Conservation (phyloP, 2,797 vertebrate species). For the Pelodytes ibericus region DNA sequence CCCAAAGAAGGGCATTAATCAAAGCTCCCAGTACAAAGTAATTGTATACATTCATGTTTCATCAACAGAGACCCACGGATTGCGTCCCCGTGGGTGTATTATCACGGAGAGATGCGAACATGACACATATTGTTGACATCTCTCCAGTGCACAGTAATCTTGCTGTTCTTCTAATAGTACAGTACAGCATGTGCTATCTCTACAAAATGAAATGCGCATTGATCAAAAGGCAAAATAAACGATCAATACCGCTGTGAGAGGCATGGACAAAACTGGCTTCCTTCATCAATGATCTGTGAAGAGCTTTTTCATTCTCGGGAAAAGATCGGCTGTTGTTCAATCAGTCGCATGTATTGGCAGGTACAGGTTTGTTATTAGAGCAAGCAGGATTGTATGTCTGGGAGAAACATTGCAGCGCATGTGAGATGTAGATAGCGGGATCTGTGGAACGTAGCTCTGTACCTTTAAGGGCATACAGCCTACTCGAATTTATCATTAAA, state of each 20-base stretch:
- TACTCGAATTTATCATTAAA: too few species aligned
- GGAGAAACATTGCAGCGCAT: not conserved
- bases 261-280: not conserved
- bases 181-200: conserved; percentile 3
- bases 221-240: conserved; percentile 26
- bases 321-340: not conserved
- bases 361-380: not conserved
- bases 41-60: conserved; percentile 29
- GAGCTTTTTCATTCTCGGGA: not conserved
- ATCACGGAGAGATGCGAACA: conserved; percentile 4
- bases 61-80: not conserved
- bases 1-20: conserved; percentile 31
- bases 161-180: not conserved
- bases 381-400: not conserved
- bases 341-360: not conserved
- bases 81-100: conserved; percentile 12
- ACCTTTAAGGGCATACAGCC: not conserved
- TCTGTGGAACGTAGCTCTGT: not conserved
- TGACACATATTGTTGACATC: conserved; percentile 1
- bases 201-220: conserved; percentile 36
- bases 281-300: conserved; percentile 5
- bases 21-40: conserved; percentile 24
- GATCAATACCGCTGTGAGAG: conserved; percentile 24
- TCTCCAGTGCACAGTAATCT: not conserved
- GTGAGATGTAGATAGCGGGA: not conserved